Evolutionary conservation across 2,888 invertebrate genomes (phyloP).

Genomic region (Agrilus mali): DNA sequence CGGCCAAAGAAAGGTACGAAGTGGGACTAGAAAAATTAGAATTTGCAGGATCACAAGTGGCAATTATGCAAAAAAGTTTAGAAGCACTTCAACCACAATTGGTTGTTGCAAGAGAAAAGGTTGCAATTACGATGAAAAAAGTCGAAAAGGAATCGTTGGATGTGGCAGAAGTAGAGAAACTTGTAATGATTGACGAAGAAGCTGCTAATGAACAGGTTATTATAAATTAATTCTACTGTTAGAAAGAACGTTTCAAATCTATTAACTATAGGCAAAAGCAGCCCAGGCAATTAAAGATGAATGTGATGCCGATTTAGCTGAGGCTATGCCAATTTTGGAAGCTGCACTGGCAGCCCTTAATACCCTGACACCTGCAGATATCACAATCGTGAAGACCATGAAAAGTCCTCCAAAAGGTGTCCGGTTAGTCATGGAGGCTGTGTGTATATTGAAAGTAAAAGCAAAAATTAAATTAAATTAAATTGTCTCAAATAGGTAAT

Average conservation of each 20-base stretch:
- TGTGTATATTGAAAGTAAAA: constrained; percentile 76
- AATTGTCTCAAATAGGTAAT: too few species aligned
- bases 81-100: constrained; percentile 78
- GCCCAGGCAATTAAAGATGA: constrained; percentile 85
- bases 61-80: constrained; percentile 71
- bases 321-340: constrained; percentile 84
- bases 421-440: constrained; percentile 86
- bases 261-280: constrained; percentile 39
- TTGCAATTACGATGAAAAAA: constrained; percentile 72
- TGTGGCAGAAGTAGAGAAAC: constrained; percentile 69
- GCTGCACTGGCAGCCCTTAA: constrained; percentile 77
- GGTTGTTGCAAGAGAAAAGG: constrained; percentile 73
- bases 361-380: constrained; percentile 79
- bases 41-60: constrained; percentile 67
- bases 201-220: constrained; percentile 63
- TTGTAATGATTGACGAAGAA: constrained; percentile 68
- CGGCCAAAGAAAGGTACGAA: constrained; percentile 64
- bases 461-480: neutral
- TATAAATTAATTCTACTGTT: too few species aligned
- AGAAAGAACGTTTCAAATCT: too few species aligned
- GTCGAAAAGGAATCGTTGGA: constrained; percentile 81
- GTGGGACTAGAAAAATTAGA: constrained; percentile 78
- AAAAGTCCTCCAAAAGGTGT: constrained; percentile 89
- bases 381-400: constrained; percentile 91
- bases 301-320: constrained; percentile 82